phyloP scores from a whole-genome alignment of 1,140 invertebrate species.

The Apis laboriosa region DNA sequence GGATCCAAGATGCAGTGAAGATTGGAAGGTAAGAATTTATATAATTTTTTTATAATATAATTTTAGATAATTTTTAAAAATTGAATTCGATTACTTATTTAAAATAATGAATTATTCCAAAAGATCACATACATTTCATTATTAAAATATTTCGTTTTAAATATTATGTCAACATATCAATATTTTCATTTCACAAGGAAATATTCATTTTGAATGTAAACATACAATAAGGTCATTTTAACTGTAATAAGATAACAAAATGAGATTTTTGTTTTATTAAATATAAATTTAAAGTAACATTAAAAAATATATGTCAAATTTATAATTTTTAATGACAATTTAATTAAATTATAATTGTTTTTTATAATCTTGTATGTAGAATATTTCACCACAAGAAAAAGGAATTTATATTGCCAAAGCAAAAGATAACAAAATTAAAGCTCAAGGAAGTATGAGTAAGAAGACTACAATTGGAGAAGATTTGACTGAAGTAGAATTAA shows the following conservation, averaged over 20 bases:
- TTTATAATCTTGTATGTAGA: slow-evolving; percentile 38
- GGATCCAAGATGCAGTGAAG: slow-evolving; percentile 64
- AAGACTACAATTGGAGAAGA: slow-evolving; percentile 63
- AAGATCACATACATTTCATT: too few species aligned
- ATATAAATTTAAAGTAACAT: not conserved
- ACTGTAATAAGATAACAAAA: not conserved
- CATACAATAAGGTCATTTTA: not conserved
- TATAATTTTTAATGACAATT: not conserved
- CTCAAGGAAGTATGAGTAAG: slow-evolving; percentile 31
- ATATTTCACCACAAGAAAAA: slow-evolving; percentile 53
- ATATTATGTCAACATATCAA: not conserved
- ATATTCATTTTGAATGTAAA: too few species aligned
- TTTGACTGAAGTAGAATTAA: slow-evolving; percentile 39
- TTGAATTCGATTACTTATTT: too few species aligned
- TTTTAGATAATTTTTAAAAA: too few species aligned
- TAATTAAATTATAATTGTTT: not conserved
- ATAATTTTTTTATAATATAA: not conserved
- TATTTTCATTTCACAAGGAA: not conserved
- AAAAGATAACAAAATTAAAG: slow-evolving; percentile 47
- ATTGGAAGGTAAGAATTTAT: slow-evolving; percentile 62
- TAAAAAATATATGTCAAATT: not conserved
- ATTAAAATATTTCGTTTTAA: not conserved
- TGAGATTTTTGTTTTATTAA: not conserved
- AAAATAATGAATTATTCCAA: too few species aligned
- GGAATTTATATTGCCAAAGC: slow-evolving; percentile 48